Base-by-base conservation (phyloP, 2,888 invertebrate species). In the Rhamnusium bicolor region DNA sequence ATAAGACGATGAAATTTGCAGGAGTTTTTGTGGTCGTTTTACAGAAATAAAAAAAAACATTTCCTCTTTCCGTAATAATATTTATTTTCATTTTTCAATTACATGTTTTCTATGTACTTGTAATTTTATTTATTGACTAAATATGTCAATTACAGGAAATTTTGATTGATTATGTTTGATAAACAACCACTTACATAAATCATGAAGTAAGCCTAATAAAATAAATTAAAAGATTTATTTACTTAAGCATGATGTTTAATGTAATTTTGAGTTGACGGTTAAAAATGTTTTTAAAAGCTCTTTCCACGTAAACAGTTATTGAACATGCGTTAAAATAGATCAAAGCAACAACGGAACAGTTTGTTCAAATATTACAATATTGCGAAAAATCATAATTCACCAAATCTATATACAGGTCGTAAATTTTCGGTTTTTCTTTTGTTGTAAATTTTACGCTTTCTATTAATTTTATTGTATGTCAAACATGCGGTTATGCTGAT, bases 281-380 rank as follows among this genome's bases (percentile, higher is more conserved):
- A 53, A 53, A 32, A 65, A 32, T 14, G 29, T 19, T 47, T 63
- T 14, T 16, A 29, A 49, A 51, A 51, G 53, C 24, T 12, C 29
- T 19, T 16, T 18, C 10, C 8, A 16, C 21, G 53, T 54, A 65
- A 65, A 65, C 24, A 51, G 16, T 12, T 27, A 65, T 65, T 65
- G 32, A 58, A 29, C 16, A 21, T 6, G 12, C 54, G 19, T 24
- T 53, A 29, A 51, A 65, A 65, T 32, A 65, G 65, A 53, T 65
- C 65, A 53, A 65, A 65, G 53, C n/a, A n/a, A 29, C 32, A 65
- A 51, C 32, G 32, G n/a, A n/a, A n/a, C n/a, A n/a, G n/a, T n/a
- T 16, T 14, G 18, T 47, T 53, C 14, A 24, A 53, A 53, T 27
- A 65, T 29, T 29, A 32, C 6, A 32, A 29, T 32, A 51, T 65